phyloP scores from a whole-genome alignment of 2,797 vertebrate species.

The Lepidocolaptes lacrymiger region DNA sequence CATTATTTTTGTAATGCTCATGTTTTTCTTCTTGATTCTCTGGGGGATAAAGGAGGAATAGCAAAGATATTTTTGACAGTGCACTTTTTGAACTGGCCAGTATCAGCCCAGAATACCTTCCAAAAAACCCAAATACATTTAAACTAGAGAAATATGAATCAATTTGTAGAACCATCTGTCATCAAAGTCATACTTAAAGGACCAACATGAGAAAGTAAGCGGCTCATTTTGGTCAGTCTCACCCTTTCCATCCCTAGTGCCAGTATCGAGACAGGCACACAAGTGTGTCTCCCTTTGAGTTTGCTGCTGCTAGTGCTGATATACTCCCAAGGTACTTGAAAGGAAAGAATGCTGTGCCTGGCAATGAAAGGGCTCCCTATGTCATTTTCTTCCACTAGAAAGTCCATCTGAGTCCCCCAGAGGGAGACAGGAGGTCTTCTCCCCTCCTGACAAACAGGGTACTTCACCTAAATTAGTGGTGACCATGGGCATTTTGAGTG shows the following conservation, averaged over 20 bases:
- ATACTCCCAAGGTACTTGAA: not conserved
- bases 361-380: not conserved
- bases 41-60: slow-evolving; percentile 8
- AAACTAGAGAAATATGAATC: not conserved
- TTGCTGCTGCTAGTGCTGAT: not conserved
- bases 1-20: not conserved
- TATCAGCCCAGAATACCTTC: not conserved
- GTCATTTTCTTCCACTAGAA: not conserved
- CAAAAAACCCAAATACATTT: not conserved
- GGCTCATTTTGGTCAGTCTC: not conserved
- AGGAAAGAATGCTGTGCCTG: not conserved
- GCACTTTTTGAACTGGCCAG: not conserved
- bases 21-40: not conserved
- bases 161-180: not conserved
- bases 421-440: not conserved
- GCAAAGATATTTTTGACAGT: not conserved
- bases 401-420: not conserved
- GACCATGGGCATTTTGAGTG: not conserved
- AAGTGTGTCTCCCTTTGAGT: not conserved
- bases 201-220: not conserved
- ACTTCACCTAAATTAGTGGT: not conserved
- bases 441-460: not conserved
- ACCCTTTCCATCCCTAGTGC: not conserved
- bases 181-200: not conserved
- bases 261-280: accelerated